Evolutionary conservation across 2,888 invertebrate species (phyloP).

Genomic region (Ligdia adustata): DNA sequence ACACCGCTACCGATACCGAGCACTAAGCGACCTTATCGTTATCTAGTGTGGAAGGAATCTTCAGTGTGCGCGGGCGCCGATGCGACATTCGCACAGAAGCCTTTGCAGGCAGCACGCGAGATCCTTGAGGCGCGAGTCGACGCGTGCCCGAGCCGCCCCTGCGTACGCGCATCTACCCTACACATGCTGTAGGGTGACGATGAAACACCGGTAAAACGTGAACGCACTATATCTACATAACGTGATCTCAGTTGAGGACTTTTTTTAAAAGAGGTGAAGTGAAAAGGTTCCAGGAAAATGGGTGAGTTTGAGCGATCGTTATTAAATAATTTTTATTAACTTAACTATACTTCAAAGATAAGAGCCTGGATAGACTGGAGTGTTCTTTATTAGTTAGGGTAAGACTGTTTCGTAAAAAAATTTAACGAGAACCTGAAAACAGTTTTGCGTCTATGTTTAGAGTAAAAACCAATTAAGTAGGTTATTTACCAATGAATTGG

Average conservation of each 20-base stretch:
- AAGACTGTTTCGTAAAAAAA: too few relatives aligned
- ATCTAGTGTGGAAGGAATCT: conserved; percentile 77
- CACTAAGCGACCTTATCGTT: conserved; percentile 65
- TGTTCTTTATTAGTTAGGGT: too few relatives aligned
- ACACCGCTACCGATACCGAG: conserved; percentile 30
- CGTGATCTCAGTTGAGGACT: conserved; percentile 68
- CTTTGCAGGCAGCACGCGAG: conserved; percentile 75
- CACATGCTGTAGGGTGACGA: conserved; percentile 67
- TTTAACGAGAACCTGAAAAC: too few relatives aligned
- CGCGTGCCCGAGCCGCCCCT: conserved; percentile 47
- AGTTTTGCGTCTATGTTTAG: too few relatives aligned
- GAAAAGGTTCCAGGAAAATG: conserved; percentile 64
- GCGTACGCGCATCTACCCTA: conserved; percentile 54
- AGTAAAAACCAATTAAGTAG: too few relatives aligned
- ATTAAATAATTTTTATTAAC: conserved; percentile 9
- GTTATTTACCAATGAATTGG: too few relatives aligned
- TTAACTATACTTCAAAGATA: too few relatives aligned
- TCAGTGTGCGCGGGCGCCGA: conserved; percentile 59
- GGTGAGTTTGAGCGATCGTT: conserved; percentile 56
- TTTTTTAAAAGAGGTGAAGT: conserved; percentile 65
- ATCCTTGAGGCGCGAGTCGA: conserved; percentile 63
- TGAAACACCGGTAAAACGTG: conserved; percentile 68
- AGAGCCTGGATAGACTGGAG: too few relatives aligned
- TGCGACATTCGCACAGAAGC: conserved; percentile 79
- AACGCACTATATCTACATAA: conserved; percentile 56